Conservation (phyloP, 2,797 vertebrate genomes). For the Thripadectes ignobilis region DNA sequence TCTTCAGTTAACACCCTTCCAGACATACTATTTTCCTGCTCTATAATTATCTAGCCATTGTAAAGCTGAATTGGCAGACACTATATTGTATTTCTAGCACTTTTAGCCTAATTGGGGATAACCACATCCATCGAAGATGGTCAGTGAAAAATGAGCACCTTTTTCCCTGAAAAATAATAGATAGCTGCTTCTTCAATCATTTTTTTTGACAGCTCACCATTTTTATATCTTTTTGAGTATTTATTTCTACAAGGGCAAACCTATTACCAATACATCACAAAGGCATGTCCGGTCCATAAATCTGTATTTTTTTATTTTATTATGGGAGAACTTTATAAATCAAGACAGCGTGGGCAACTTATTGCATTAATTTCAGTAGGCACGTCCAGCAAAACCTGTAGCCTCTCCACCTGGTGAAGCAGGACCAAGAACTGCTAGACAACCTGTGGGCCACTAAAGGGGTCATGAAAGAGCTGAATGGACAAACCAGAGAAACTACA, state of each 20-base stretch:
- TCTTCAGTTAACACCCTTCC: constrained; percentile 33
- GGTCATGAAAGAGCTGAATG: background rate
- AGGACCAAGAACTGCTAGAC: background rate
- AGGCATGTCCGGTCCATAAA: background rate
- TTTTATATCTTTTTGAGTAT: constrained; percentile 16
- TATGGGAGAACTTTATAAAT: background rate
- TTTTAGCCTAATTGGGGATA: constrained; percentile 54
- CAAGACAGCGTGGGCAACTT: background rate
- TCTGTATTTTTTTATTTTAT: background rate
- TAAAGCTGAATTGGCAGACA: constrained; percentile 50
- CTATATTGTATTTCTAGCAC: constrained; percentile 37
- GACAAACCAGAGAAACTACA: background rate
- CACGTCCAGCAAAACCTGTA: background rate
- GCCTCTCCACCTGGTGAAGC: background rate
- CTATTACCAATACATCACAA: background rate
- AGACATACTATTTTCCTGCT: constrained; percentile 15
- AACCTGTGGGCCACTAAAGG: background rate
- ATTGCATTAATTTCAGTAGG: background rate
- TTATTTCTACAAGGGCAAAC: constrained; percentile 20
- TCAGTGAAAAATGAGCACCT: constrained; percentile 25
- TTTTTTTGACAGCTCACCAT: constrained; percentile 38
- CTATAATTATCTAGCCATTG: constrained; percentile 65
- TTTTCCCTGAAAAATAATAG: constrained; percentile 37
- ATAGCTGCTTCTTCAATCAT: constrained; percentile 37
- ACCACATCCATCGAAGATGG: constrained; percentile 16